Evolutionary conservation across 1,140 invertebrate genomes (phyloP), one percentile per base, ranked within the genome.

Genomic region (Asobara japonica): DNA sequence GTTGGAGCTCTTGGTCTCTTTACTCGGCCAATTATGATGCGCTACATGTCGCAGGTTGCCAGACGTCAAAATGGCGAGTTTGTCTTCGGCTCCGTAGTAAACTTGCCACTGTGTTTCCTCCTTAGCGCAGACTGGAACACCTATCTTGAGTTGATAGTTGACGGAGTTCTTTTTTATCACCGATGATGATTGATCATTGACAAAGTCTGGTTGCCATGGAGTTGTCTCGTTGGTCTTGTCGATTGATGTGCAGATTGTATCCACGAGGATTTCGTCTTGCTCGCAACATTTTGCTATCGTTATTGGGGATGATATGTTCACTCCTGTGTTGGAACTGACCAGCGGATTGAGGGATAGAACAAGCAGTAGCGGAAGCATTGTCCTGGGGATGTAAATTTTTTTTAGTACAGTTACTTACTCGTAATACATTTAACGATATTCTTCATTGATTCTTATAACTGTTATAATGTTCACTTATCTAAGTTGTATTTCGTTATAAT

Each of bases 1-100:
- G n/a, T 62, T 29, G 18, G 25, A 27, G 22, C 13, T 56, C 51
- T 56, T 8, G 22, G 25, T 22, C 2, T 30, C 31, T 62, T 29
- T 62, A 2, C 5, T 7, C 29, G 31, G 2, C 64, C 74, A 85
- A 73, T 76, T 68, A 74, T 91, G 89, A 65, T 89, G 85, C 33
- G 91, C 89, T 67, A 92, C 91, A 79, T 95, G 94, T 29, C 92
- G 86, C 29, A 96, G 80, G 33, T 89, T 89, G 0, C 94, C 94
- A 83, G 91, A 90, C 0, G 89, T 87, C 25, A 95, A 84, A 27
- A 96, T 82, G 36, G 89, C 88, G 20, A 95, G 82, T 30, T 91
- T 86, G 77, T 93, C 92, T 3, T 86, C 82, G 1, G 82, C 78
- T 80, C 91, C 91, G 82, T 94, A 89, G 78, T 92, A 94, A 73